Evolutionary conservation across 2,888 invertebrate genomes (phyloP).

Genomic region (Coelogynopora nodosa): DNA sequence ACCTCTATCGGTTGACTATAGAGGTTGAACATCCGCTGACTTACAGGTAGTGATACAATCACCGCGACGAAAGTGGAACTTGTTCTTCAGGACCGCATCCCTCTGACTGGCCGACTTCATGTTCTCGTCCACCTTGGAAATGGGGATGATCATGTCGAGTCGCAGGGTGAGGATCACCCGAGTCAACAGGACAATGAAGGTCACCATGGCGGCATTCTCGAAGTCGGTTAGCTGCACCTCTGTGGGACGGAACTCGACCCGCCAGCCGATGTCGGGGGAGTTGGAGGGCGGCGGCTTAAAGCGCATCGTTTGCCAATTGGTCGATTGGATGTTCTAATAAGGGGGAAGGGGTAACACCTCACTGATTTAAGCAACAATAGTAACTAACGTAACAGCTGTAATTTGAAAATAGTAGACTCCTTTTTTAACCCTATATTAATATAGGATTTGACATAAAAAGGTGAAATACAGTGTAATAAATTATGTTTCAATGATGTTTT

Average conservation of each 20-base stretch:
- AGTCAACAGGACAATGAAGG: constrained; percentile 92
- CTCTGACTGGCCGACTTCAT: constrained; percentile 89
- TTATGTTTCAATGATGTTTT: no score
- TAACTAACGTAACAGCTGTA: no score
- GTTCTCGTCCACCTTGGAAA: constrained; percentile 94
- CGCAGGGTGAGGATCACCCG: constrained; percentile 92
- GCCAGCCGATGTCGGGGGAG: constrained; percentile 92
- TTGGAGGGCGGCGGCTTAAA: constrained; percentile 93
- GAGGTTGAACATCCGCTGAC: no score
- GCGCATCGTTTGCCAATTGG: constrained; percentile 96
- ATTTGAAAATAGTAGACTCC: no score
- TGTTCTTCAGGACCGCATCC: constrained; percentile 76
- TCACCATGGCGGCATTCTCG: constrained; percentile 96
- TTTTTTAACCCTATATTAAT: no score
- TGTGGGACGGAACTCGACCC: constrained; percentile 97
- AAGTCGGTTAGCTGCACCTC: constrained; percentile 92
- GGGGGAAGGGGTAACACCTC: constrained; percentile 49
- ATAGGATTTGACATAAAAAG: no score
- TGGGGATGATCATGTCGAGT: constrained; percentile 90
- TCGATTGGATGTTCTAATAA: constrained; percentile 87
- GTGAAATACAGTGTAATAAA: no score
- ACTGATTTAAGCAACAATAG: no score
- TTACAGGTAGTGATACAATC: constrained; percentile 48
- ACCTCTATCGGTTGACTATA: no score
- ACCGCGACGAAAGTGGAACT: constrained; percentile 80